Percentiles rank a stretch among this genome's conserved stretches.
Evolutionary conservation across 92 coral and sea anemone genomes (phyloP).

Genomic region (Zoanthus sociatus): DNA sequence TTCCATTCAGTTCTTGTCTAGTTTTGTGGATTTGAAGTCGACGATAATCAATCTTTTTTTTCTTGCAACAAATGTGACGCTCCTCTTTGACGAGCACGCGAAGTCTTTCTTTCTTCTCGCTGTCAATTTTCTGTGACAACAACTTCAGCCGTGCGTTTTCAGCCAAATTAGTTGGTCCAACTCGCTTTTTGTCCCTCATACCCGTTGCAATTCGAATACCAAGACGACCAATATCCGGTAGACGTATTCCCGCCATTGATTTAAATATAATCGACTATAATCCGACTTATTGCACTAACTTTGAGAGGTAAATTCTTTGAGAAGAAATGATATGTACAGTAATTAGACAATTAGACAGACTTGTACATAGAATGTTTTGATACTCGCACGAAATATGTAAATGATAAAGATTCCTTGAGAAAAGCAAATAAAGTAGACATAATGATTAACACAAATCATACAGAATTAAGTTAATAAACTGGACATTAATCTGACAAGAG

Average conservation of each 20-base stretch:
- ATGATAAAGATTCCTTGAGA: slow-evolving; percentile 8
- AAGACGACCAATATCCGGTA: slow-evolving; percentile 86
- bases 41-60: slow-evolving; percentile 74
- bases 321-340: background rate
- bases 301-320: background rate
- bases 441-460: slow-evolving; percentile 19
- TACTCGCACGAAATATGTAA: slow-evolving; percentile 21
- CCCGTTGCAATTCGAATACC: slow-evolving; percentile 91
- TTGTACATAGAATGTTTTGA: background rate
- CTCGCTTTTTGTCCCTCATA: slow-evolving; percentile 75
- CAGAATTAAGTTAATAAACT: background rate
- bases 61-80: slow-evolving; percentile 66
- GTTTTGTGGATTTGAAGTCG: slow-evolving; percentile 60
- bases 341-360: background rate
- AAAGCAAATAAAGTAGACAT: slow-evolving; percentile 1
- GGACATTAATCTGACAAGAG: slow-evolving; percentile 9
- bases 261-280: background rate
- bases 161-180: slow-evolving; percentile 74
- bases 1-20: slow-evolving; percentile 7
- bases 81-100: slow-evolving; percentile 73
- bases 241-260: slow-evolving; percentile 80
- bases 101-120: slow-evolving; percentile 76
- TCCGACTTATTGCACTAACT: background rate
- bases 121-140: slow-evolving; percentile 73
- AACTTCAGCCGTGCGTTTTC: slow-evolving; percentile 75